Conservation (phyloP, 2,797 vertebrate species). For the Anabas testudineus region DNA sequence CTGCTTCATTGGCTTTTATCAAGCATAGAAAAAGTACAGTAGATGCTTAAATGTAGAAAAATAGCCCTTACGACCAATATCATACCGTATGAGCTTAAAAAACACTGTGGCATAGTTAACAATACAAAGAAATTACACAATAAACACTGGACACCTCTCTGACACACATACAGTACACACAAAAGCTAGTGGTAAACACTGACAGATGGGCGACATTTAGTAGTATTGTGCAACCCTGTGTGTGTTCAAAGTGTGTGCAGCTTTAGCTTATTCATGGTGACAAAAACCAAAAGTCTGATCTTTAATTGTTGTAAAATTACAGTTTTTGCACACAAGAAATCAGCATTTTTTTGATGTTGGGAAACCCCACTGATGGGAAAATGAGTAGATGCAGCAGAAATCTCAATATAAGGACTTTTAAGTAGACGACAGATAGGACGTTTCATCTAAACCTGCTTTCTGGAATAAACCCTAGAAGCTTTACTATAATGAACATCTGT, state of each 20-base stretch:
- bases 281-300: background rate
- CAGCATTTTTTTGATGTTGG: background rate
- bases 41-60: slow-evolving; percentile 8
- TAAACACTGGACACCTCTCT: slow-evolving; percentile 7
- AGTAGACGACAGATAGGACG: no score
- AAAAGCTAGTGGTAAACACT: slow-evolving; percentile 2
- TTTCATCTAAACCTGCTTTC: no score
- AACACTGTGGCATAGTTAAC: background rate
- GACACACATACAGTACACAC: background rate
- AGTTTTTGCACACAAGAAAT: background rate
- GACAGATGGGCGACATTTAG: slow-evolving; percentile 1
- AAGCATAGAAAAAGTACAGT: no score
- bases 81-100: background rate
- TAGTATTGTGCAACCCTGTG: slow-evolving; percentile 12
- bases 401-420: background rate
- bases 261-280: background rate
- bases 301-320: background rate
- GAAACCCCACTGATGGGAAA: background rate
- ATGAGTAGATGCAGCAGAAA: background rate
- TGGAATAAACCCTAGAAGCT: no score
- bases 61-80: background rate
- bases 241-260: background rate
- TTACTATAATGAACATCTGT: no score
- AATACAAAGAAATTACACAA: background rate
- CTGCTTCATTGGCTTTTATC: no score